These are phyloP conservation scores for Sarcophaga rosellei DNA, from an alignment of 2,888 invertebrate species.

Conservation along the genomic window DNA sequence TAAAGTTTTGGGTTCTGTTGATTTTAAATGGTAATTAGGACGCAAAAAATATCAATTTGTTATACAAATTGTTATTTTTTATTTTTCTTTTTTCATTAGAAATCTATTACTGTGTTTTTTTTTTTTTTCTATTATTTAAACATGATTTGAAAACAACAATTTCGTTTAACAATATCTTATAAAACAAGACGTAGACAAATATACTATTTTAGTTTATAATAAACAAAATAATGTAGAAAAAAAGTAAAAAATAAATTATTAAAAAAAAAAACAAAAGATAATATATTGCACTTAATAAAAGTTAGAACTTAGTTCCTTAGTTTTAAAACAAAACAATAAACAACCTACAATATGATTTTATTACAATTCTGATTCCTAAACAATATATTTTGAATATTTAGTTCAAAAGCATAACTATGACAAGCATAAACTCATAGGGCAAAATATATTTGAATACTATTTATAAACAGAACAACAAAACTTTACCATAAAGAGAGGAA, in stretches of 20 bases:
- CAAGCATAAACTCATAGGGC: neutral
- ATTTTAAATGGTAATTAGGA: neutral
- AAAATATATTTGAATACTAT: neutral
- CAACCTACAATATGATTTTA: constrained; percentile 48
- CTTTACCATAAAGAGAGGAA: constrained; percentile 20
- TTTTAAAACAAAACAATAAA: constrained; percentile 54
- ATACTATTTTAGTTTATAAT: constrained; percentile 12
- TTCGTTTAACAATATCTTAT: constrained; percentile 51
- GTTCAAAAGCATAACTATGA: constrained; percentile 18
- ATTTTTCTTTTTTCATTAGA: neutral
- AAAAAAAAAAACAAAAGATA: constrained; percentile 52
- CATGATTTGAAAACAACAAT: constrained; percentile 32
- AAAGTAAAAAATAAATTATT: constrained; percentile 32
- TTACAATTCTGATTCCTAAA: neutral
- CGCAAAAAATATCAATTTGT: constrained; percentile 24
- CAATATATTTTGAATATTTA: constrained; percentile 18
- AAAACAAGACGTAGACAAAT: neutral
- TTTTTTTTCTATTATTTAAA: constrained; percentile 16
- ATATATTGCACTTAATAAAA: constrained; percentile 68
- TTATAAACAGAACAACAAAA: constrained; percentile 27
- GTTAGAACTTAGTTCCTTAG: constrained; percentile 65
- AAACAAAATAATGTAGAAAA: constrained; percentile 23
- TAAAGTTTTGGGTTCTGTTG: constrained; percentile 48
- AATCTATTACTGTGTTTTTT: neutral
- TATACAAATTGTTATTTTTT: constrained; percentile 41